Percentiles rank a stretch among this genome's conserved stretches.
Evolutionary conservation across 2,888 invertebrate species (phyloP).

Genomic region (Melolontha melolontha): DNA sequence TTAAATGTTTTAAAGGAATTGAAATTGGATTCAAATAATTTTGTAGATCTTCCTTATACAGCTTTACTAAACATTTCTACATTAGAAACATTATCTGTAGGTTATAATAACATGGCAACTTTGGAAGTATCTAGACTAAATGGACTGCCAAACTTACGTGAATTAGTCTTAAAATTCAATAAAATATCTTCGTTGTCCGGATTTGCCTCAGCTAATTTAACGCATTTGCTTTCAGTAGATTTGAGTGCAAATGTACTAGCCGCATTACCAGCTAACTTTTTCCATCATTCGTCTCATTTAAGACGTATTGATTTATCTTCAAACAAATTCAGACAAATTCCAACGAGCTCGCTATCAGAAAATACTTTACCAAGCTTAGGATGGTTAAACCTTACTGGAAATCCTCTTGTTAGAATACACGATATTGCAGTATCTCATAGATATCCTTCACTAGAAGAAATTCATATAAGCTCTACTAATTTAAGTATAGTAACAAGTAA

Average conservation of each 20-base stretch:
- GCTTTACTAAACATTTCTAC: conserved; percentile 81
- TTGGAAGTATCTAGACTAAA: conserved; percentile 83
- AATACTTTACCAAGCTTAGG: conserved; percentile 78
- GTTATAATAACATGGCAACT: conserved; percentile 75
- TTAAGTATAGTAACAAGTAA: conserved; percentile 85
- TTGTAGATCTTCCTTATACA: conserved; percentile 83
- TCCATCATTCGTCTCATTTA: conserved; percentile 78
- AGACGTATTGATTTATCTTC: conserved; percentile 82
- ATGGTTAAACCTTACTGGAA: conserved; percentile 85
- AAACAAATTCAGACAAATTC: conserved; percentile 85
- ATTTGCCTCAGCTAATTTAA: conserved; percentile 81
- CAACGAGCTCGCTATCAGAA: conserved; percentile 80
- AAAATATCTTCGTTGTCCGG: conserved; percentile 80
- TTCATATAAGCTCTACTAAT: conserved; percentile 84
- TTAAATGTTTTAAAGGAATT: conserved; percentile 83
- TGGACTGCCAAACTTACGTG: conserved; percentile 79
- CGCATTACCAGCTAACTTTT: conserved; percentile 84
- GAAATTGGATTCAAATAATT: conserved; percentile 78
- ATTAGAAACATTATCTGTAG: conserved; percentile 78
- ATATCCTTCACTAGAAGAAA: conserved; percentile 84
- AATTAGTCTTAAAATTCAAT: conserved; percentile 81
- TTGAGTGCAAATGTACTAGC: conserved; percentile 81
- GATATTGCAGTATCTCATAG: conserved; percentile 77
- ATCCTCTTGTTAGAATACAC: conserved; percentile 81
- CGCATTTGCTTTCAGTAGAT: conserved; percentile 79